phyloP scores from a whole-genome alignment of 23 tunicate species.

The Oikopleura dioica region DNA sequence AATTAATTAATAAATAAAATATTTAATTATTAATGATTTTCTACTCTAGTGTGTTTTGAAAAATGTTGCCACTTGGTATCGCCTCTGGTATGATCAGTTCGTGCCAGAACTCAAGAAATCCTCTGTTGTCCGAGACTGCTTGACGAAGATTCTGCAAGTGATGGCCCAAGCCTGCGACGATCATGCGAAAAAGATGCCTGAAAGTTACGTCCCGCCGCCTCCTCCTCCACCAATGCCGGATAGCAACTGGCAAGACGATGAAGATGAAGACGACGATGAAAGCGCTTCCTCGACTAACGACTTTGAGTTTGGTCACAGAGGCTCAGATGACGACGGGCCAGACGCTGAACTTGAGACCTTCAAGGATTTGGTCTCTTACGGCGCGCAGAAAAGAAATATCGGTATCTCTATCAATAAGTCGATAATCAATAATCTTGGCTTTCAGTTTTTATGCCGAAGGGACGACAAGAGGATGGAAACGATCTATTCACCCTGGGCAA shows the following conservation, averaged over 20 bases:
- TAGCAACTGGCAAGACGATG: no score
- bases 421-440: no score
- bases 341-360: neutral
- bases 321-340: neutral
- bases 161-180: neutral
- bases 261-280: neutral
- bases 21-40: no score
- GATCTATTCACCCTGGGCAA: neutral
- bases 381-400: neutral
- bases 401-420: no score
- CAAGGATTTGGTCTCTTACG: neutral
- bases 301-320: neutral
- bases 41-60: neutral
- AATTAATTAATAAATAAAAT: no score
- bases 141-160: neutral
- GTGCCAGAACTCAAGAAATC: neutral
- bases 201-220: neutral
- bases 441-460: slow-evolving; percentile 5
- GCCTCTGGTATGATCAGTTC: neutral
- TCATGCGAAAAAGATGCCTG: neutral
- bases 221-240: neutral
- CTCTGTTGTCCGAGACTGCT: neutral
- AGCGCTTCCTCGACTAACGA: neutral
- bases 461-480: neutral
- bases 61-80: neutral